Evolutionary conservation across 2,888 invertebrate genomes (phyloP).

Genomic region (Phengaris alcon): DNA sequence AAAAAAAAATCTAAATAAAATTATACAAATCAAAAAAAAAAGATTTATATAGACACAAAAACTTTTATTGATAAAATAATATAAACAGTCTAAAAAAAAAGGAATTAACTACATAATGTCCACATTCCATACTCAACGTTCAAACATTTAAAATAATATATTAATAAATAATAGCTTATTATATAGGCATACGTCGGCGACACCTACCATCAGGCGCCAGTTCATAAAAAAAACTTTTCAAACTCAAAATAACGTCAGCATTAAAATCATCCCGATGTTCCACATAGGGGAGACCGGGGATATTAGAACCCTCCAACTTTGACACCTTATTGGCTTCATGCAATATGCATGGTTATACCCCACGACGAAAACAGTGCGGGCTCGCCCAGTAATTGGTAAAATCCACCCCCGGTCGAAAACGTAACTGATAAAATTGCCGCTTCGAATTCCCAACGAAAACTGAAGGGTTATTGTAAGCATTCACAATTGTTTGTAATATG

Average conservation of each 20-base stretch:
- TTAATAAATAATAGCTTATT: no score
- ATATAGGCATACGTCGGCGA: neutral
- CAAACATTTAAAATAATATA: no score
- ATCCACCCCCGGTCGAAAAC: conserved; percentile 40
- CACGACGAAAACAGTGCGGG: conserved; percentile 47
- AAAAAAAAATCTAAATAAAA: no score
- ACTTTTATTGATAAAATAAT: no score
- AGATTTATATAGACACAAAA: no score
- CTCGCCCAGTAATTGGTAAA: conserved; percentile 57
- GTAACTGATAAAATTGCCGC: conserved; percentile 22
- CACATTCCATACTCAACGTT: no score
- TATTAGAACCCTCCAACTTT: conserved; percentile 53
- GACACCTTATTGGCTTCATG: conserved; percentile 67
- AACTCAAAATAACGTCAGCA: conserved; percentile 33
- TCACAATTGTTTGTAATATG: neutral
- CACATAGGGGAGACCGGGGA: conserved; percentile 38
- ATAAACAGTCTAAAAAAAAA: no score
- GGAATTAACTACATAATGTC: no score
- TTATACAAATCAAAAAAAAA: no score
- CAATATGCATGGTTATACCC: conserved; percentile 70
- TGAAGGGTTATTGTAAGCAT: neutral
- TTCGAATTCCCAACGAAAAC: neutral
- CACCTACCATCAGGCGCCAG: neutral
- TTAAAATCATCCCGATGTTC: conserved; percentile 42
- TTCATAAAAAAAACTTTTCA: conserved; percentile 5